A percentile compares a stretch with the other conserved stretches of the same genome.
These are phyloP conservation scores for Fistularia tabacaria DNA, from an alignment of 2,797 vertebrate genomes.

Conservation along the genomic window DNA sequence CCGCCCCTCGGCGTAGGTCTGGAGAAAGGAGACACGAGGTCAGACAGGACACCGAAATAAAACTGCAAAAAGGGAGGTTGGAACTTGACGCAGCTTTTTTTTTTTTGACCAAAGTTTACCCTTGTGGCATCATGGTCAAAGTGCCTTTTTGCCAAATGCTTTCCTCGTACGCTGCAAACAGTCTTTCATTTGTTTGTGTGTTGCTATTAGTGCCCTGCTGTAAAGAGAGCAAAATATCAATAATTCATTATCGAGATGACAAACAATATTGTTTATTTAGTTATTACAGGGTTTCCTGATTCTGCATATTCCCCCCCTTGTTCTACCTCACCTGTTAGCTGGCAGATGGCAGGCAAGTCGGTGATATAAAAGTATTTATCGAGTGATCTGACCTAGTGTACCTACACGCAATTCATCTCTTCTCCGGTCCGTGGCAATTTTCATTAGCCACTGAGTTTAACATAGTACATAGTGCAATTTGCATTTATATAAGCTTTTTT, in stretches of 20 bases:
- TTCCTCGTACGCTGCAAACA: neutral
- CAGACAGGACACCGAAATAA: slow-evolving; percentile 41
- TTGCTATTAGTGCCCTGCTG: too few relatives aligned
- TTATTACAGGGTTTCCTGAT: too few relatives aligned
- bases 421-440: slow-evolving; percentile 67
- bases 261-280: too few relatives aligned
- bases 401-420: slow-evolving; percentile 55
- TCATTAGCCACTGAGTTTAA: slow-evolving; percentile 74
- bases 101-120: slow-evolving; percentile 22
- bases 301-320: neutral
- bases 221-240: slow-evolving; percentile 8
- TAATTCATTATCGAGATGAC: too few relatives aligned
- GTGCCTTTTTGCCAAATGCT: slow-evolving; percentile 11
- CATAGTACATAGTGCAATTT: slow-evolving; percentile 78
- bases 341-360: slow-evolving; percentile 36
- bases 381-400: slow-evolving; percentile 70
- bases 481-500: slow-evolving; percentile 86
- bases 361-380: slow-evolving; percentile 63
- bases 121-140: slow-evolving; percentile 43
- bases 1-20: slow-evolving; percentile 38
- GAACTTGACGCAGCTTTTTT: slow-evolving; percentile 41
- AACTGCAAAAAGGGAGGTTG: slow-evolving; percentile 24
- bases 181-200: too few relatives aligned
- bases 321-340: slow-evolving; percentile 38
- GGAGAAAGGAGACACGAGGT: slow-evolving; percentile 59